Conservation (phyloP, 2,888 invertebrate species). For the Neoascia interrupta region DNA sequence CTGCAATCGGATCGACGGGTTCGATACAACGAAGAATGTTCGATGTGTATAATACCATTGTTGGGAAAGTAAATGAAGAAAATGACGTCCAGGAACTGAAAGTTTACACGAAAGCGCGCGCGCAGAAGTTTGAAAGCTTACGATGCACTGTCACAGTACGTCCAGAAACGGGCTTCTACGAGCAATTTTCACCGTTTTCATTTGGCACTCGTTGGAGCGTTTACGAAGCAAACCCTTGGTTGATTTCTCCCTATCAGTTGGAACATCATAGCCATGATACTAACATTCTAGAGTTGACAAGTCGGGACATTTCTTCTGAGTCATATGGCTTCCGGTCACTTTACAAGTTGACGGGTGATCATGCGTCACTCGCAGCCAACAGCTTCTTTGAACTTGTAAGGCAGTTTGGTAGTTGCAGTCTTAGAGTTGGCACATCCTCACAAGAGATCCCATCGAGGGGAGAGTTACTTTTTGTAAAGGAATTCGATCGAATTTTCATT, state of each 20-base stretch:
- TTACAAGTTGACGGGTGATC: background rate
- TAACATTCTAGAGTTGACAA: background rate
- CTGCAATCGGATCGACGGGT: slow-evolving; percentile 14
- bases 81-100: slow-evolving; percentile 29
- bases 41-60: slow-evolving; percentile 5
- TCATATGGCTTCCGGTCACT: slow-evolving; percentile 19
- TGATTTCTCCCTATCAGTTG: slow-evolving; percentile 16
- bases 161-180: slow-evolving; percentile 40
- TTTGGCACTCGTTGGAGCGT: slow-evolving; percentile 32
- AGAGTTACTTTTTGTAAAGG: slow-evolving; percentile 23
- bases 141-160: background rate
- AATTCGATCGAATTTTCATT: slow-evolving; percentile 8
- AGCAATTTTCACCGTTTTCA: slow-evolving; percentile 29
- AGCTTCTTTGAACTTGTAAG: background rate
- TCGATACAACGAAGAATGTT: slow-evolving; percentile 5
- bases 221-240: background rate
- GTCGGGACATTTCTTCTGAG: background rate
- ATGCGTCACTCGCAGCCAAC: background rate
- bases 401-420: background rate
- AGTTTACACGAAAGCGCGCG: slow-evolving; percentile 9
- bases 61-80: slow-evolving; percentile 15
- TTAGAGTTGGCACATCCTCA: background rate
- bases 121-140: background rate
- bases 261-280: background rate
- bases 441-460: slow-evolving; percentile 13